phyloP scores from a whole-genome alignment of 1,140 invertebrate species.

The Cataglyphis hispanica region DNA sequence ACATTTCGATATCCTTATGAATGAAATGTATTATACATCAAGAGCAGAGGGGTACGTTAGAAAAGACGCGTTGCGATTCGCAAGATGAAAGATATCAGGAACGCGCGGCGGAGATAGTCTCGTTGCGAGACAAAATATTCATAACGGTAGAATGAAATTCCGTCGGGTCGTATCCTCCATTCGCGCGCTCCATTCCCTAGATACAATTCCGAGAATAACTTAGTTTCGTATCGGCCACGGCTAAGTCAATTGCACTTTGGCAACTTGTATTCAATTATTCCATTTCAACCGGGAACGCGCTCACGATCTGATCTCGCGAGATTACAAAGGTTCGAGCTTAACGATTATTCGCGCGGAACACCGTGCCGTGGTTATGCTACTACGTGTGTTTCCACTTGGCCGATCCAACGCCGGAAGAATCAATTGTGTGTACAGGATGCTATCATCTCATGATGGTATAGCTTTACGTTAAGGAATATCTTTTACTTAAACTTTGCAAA shows the following conservation, averaged over 20 bases:
- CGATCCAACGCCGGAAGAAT: slow-evolving; percentile 32
- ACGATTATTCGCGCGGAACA: slow-evolving; percentile 58
- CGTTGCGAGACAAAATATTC: slow-evolving; percentile 58
- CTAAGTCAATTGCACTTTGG: slow-evolving; percentile 65
- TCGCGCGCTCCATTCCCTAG: slow-evolving; percentile 45
- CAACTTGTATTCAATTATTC: slow-evolving; percentile 71
- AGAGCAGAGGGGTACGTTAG: slow-evolving; percentile 27
- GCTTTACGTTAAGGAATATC: slow-evolving; percentile 5
- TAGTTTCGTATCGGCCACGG: slow-evolving; percentile 60
- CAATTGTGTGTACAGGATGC: slow-evolving; percentile 1
- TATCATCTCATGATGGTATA: neutral
- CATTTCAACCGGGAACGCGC: slow-evolving; percentile 59
- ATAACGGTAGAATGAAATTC: slow-evolving; percentile 63
- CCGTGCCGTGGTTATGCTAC: slow-evolving; percentile 22
- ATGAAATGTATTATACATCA: slow-evolving; percentile 61
- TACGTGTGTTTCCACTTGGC: slow-evolving; percentile 37
- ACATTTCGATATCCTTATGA: slow-evolving; percentile 26
- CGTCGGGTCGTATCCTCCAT: slow-evolving; percentile 40
- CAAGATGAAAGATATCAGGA: slow-evolving; percentile 54
- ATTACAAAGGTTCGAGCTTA: slow-evolving; percentile 60
- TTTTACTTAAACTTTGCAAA: slow-evolving; percentile 14
- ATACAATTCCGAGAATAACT: slow-evolving; percentile 62
- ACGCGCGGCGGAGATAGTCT: slow-evolving; percentile 40
- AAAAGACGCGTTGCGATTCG: slow-evolving; percentile 47
- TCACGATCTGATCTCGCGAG: slow-evolving; percentile 57